Percentiles rank a stretch among this genome's conserved stretches.
phyloP scores from a whole-genome alignment of 2,113 vertebrate genomes.

The Phaethon lepturus region DNA sequence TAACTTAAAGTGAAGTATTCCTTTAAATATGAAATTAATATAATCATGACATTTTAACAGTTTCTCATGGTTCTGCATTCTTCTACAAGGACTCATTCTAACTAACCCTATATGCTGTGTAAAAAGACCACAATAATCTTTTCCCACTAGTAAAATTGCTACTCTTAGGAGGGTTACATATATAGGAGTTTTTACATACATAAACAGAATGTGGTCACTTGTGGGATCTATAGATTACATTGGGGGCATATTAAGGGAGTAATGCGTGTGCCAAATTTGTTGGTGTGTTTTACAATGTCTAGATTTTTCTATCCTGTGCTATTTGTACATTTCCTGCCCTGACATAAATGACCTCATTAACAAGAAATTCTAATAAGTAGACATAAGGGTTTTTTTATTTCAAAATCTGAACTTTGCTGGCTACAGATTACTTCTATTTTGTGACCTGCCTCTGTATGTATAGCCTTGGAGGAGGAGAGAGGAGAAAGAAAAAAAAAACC shows the following conservation, averaged over 20 bases:
- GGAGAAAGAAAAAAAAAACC: not conserved
- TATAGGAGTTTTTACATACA: constrained; percentile 24
- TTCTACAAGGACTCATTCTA: constrained; percentile 23
- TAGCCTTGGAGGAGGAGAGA: not conserved
- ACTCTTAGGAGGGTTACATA: constrained; percentile 39
- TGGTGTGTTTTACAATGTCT: constrained; percentile 16
- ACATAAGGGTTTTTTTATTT: not conserved
- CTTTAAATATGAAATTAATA: constrained; percentile 64
- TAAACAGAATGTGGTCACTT: constrained; percentile 36
- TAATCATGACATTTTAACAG: constrained; percentile 51
- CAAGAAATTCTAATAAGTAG: constrained; percentile 48
- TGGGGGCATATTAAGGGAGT: constrained; percentile 45
- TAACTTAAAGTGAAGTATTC: constrained; percentile 61
- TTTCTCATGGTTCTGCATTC: constrained; percentile 46
- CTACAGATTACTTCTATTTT: not conserved
- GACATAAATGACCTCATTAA: constrained; percentile 63
- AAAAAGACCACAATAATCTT: constrained; percentile 63
- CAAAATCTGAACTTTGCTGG: not conserved
- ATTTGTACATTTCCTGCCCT: constrained; percentile 59
- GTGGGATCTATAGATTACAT: constrained; percentile 52
- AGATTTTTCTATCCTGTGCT: constrained; percentile 34
- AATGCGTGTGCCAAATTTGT: constrained; percentile 13
- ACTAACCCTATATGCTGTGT: constrained; percentile 24
- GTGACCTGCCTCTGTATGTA: not conserved
- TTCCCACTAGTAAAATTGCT: constrained; percentile 56